Base-by-base conservation (phyloP, 2,888 invertebrate species). In the Stictocephala bisonia region DNA sequence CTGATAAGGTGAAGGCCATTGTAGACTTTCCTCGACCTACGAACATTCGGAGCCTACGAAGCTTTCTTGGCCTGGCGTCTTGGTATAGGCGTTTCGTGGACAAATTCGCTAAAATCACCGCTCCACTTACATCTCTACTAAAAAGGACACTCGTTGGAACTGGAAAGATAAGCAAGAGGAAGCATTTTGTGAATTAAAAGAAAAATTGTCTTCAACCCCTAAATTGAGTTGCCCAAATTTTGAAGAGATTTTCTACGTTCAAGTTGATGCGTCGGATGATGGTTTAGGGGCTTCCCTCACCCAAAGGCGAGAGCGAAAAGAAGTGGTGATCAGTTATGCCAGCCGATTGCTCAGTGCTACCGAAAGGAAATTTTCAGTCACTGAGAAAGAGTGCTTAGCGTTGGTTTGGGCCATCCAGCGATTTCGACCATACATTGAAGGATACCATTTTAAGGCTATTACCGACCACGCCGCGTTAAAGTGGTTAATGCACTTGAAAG, bases 331-430 rank as follows among this genome's bases (percentile, higher is more conserved):
- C 11, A 79, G 79, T 0, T 80, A 78, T 26, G 79, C 78, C 0
- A 80, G 79, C 24, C 27, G 77, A 0, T 24, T 76, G 0, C 60
- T 80, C 4, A 71, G 58, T 0, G 48, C 69, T 0, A 60, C 77
- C 0, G 80, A 80, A 35, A 41, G 70, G 3, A 78, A 78, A 22
- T 80, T 78, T 31, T 58, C 75, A 0, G 75, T 75, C 6, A 79
- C 80, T 0, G 77, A 79, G 51, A 70, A 53, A 26, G 79, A 81
- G 31, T 80, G 79, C 48, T 74, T 80, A 0, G 78, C 79, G 0
- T 75, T 80, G 0, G n/a, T 79, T 0, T 80, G 77, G 77, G 75
- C 76, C 0, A 72, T 80, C 2, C 60, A 70, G 1, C 77, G 77
- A 40, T 79, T 77, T 27, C 53, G 79, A 11, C 72, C 72, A 0